Evolutionary conservation across 2,113 vertebrate species (phyloP), one percentile per base, ranked within the genome.

Genomic region (Anolis sagrei): DNA sequence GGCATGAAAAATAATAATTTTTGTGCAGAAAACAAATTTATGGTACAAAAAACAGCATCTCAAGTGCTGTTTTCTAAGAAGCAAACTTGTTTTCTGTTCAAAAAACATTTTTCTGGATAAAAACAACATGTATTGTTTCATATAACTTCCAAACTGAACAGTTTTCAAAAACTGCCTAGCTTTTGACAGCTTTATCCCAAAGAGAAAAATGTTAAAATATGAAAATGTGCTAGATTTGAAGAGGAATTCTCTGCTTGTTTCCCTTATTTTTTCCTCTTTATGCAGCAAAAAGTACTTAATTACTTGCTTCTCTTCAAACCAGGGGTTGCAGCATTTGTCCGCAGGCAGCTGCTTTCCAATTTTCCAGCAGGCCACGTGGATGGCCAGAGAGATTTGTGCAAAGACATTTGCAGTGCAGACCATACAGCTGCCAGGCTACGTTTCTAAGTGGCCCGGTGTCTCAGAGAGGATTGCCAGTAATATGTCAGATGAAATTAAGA

Each of bases 341-440:
- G 0, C 14, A 25, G 39, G 58, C 76, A 80, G 86, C 0, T 0
- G 79, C 82, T 76, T 84, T 92, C 74, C 48, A 0, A 0, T 25
- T 39, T 66, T 25, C 64, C 44, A 64, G 81, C 54, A 75, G n/a
- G 7, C 79, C 36, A 29, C 87, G 44, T 18, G 64, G 84, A 84
- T 86, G 89, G 58, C n/a, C 44, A 90, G 86, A 84, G 54, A 79
- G 80, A 83, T 32, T 78, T 14, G 49, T 86, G 82, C 76, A 78
- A 91, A 93, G 23, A 5, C 62, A 87, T 88, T 72, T 88, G 6
- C 25, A 68, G 29, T 27, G 64, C 34, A 74, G 8, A 75, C 77
- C 83, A 83, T 66, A 61, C 82, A 68, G 9, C 83, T 88, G 69
- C 66, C 89, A 91, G 72, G 19, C 29, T 83, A 36, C 14, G 18